Evolutionary conservation across 2,113 vertebrate genomes (phyloP).

Genomic region (Corvus hawaiiensis): DNA sequence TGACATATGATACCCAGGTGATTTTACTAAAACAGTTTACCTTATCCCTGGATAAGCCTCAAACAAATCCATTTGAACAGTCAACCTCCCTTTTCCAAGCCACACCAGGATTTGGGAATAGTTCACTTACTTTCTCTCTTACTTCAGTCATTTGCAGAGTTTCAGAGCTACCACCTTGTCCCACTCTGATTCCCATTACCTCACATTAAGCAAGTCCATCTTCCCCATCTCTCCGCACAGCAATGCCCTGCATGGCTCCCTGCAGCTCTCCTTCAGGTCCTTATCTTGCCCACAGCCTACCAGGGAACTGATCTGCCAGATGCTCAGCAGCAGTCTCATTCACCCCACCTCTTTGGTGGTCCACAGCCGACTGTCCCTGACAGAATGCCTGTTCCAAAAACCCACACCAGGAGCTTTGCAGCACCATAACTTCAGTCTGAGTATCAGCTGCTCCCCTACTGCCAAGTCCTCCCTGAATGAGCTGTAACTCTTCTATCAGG

Average conservation of each 20-base stretch:
- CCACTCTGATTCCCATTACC: background rate
- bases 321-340: background rate
- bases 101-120: background rate
- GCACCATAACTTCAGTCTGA: background rate
- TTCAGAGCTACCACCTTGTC: background rate
- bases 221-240: background rate
- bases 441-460: fast-evolving
- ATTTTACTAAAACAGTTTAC: background rate
- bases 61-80: background rate
- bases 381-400: background rate
- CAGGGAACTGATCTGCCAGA: background rate
- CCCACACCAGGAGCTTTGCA: background rate
- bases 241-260: background rate
- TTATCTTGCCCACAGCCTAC: background rate
- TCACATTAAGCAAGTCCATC: background rate
- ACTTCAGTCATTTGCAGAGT: background rate
- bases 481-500: background rate
- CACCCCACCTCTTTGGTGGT: background rate
- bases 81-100: background rate
- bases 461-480: background rate
- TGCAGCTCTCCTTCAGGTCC: background rate
- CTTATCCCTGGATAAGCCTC: background rate
- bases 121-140: background rate
- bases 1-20: background rate
- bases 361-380: background rate